Percentiles rank a stretch among this genome's conserved stretches.
These are phyloP conservation scores for Tragelaphus buxtoni DNA, from an alignment of 2,113 vertebrate species.

Conservation along the genomic window DNA sequence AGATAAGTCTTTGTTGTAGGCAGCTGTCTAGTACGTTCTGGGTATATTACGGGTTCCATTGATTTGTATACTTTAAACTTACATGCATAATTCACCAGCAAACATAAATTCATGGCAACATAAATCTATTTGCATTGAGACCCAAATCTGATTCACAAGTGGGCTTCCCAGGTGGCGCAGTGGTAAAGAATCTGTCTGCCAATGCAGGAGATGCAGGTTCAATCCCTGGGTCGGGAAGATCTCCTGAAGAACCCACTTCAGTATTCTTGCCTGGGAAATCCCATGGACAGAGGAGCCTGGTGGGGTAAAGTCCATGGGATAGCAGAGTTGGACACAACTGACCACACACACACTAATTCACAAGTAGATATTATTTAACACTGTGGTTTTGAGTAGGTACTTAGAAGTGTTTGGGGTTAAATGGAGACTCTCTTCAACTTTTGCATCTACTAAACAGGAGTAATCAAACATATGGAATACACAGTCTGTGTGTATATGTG, in stretches of 20 bases:
- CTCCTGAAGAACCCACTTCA: background rate
- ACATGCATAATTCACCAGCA: background rate
- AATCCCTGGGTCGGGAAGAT: background rate
- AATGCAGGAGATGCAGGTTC: background rate
- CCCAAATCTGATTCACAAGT: background rate
- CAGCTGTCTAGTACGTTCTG: background rate
- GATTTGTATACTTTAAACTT: background rate
- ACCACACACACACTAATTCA: background rate
- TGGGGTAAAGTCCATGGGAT: background rate
- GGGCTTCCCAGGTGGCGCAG: background rate
- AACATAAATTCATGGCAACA: background rate
- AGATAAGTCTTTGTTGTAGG: background rate
- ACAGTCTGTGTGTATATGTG: background rate
- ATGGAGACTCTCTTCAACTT: background rate
- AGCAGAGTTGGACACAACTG: background rate
- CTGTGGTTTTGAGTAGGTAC: background rate
- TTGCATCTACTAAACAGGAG: background rate
- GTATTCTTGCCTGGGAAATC: background rate
- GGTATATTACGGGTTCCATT: background rate
- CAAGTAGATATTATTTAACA: background rate
- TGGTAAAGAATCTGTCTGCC: background rate
- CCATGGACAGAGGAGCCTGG: background rate
- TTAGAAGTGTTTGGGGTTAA: background rate
- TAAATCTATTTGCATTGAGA: background rate
- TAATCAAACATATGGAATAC: background rate